These are phyloP conservation scores for Maccullochella peelii DNA, from an alignment of 2,113 vertebrate species.

Conservation along the genomic window DNA sequence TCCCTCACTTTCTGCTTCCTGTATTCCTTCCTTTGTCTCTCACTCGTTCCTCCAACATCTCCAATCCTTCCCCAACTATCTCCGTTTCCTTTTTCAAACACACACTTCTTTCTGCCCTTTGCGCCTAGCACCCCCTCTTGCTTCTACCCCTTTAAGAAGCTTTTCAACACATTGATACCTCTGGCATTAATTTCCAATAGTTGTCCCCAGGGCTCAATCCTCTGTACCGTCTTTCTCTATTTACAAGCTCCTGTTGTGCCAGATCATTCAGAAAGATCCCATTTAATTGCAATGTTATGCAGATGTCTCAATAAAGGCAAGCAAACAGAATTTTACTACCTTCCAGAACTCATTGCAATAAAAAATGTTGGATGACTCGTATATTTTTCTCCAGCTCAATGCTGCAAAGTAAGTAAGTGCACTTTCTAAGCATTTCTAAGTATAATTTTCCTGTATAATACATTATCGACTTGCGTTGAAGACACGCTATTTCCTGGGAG, in stretches of 20 bases:
- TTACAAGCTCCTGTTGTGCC: not conserved
- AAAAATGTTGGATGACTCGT: not conserved
- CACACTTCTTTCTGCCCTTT: not conserved
- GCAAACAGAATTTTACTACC: not conserved
- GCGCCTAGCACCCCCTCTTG: not conserved
- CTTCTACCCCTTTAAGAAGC: not conserved
- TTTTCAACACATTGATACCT: not conserved
- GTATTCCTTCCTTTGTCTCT: not conserved
- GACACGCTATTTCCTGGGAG: no score
- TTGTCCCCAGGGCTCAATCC: not conserved
- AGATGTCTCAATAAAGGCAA: not conserved
- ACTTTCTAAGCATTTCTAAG: no score
- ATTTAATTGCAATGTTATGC: not conserved
- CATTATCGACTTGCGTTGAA: no score
- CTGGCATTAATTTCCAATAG: not conserved
- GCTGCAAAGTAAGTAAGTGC: no score
- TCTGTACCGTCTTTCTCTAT: not conserved
- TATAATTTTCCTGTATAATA: no score
- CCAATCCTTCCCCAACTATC: not conserved
- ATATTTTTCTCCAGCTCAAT: not conserved
- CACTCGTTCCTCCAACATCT: not conserved
- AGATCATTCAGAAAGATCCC: not conserved
- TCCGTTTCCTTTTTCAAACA: not conserved
- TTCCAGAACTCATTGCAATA: not conserved
- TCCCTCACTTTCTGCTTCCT: not conserved